Percentiles rank a stretch among this genome's conserved stretches.
Evolutionary conservation across 2,797 vertebrate species (phyloP).

Genomic region (Eurystomus glaucurus): DNA sequence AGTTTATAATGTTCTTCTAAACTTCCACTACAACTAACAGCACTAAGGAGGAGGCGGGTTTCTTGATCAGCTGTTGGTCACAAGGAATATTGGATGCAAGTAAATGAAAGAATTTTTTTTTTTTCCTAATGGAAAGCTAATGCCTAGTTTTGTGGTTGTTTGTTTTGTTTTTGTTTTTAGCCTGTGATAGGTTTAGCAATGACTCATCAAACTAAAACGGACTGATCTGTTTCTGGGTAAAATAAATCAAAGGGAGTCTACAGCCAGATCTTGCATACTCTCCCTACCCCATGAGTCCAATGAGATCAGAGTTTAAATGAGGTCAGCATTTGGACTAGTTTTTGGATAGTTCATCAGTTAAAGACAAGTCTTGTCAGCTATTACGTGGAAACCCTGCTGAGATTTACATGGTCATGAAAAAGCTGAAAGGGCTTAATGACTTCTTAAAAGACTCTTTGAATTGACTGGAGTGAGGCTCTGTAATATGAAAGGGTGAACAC

Average conservation of each 20-base stretch:
- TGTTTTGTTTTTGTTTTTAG: not conserved
- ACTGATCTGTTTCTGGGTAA: slow-evolving; percentile 14
- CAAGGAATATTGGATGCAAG: not conserved
- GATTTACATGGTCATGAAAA: not conserved
- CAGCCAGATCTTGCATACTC: not conserved
- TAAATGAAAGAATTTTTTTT: not conserved
- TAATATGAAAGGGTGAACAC: not conserved
- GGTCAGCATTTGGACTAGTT: slow-evolving; percentile 31
- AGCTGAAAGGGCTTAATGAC: not conserved
- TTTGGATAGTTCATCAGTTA: not conserved
- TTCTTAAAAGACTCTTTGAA: not conserved
- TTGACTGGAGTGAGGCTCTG: not conserved
- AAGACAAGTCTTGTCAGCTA: not conserved
- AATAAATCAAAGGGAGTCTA: not conserved
- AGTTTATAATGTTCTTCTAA: not conserved
- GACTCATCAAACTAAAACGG: slow-evolving; percentile 22
- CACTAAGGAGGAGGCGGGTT: not conserved
- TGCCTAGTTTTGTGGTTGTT: not conserved
- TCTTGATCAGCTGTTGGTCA: not conserved
- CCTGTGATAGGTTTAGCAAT: not conserved
- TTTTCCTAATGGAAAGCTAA: not conserved
- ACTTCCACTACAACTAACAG: not conserved
- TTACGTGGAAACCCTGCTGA: not conserved
- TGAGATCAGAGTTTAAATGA: slow-evolving; percentile 59
- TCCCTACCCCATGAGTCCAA: slow-evolving; percentile 10